These are phyloP conservation scores for rat (Rattus norvegicus) DNA, from an alignment of 2,113 vertebrate genomes.

Conservation along the genomic window DNA sequence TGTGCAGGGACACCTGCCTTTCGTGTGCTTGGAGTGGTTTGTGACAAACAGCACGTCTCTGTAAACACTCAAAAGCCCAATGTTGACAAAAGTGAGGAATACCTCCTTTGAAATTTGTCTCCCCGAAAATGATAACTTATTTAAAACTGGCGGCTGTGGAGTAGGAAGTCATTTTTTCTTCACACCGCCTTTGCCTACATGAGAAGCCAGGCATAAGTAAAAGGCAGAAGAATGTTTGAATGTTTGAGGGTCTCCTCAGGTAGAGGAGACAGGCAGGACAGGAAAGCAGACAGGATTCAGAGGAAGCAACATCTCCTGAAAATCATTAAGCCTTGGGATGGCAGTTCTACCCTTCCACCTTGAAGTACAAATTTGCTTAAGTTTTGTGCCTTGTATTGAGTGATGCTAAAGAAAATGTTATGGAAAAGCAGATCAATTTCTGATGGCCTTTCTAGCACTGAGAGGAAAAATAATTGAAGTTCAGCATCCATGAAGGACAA, in stretches of 20 bases:
- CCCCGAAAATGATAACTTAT: background rate
- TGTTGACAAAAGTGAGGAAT: background rate
- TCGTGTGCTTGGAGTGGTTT: background rate
- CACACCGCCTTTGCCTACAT: background rate
- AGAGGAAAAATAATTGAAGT: background rate
- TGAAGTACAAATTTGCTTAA: background rate
- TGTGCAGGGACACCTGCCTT: background rate
- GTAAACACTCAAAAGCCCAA: conserved; percentile 11
- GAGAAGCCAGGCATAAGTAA: background rate
- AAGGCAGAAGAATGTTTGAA: background rate
- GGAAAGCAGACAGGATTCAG: background rate
- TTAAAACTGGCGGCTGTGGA: background rate
- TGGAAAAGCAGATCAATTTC: background rate
- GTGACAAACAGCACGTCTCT: background rate
- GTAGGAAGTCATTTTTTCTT: background rate
- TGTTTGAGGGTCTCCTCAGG: background rate
- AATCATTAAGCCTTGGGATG: background rate
- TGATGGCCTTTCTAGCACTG: background rate
- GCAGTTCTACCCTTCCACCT: background rate
- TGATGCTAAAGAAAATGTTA: background rate
- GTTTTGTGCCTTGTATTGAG: background rate
- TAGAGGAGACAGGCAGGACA: background rate
- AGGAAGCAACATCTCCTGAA: background rate
- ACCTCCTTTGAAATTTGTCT: background rate
- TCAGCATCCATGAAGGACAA: background rate